A percentile compares a stretch with the other conserved stretches of the same genome.
These are phyloP conservation scores for Bombus turneri DNA, from an alignment of 1,140 invertebrate genomes.

Conservation along the genomic window DNA sequence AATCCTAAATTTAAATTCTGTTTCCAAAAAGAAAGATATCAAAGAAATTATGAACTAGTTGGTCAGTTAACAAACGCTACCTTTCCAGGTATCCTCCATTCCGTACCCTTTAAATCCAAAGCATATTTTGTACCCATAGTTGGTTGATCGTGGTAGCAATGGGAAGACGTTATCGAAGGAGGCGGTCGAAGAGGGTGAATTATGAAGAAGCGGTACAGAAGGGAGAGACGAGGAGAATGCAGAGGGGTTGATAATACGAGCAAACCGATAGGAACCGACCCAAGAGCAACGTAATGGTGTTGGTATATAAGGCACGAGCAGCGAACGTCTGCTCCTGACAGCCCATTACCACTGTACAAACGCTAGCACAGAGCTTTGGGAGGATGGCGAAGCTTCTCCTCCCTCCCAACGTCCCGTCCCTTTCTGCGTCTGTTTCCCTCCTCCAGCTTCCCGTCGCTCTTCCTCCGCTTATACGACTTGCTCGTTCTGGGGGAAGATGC, in stretches of 20 bases:
- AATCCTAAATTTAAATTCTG: too few relatives aligned
- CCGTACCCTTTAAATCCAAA: neutral
- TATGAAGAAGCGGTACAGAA: slow-evolving; percentile 13
- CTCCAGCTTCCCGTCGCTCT: neutral
- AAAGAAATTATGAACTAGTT: too few relatives aligned
- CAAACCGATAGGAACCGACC: slow-evolving; percentile 67
- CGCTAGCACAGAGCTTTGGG: slow-evolving; percentile 65
- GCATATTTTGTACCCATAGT: neutral
- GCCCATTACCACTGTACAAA: slow-evolving; percentile 82
- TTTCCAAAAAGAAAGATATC: too few relatives aligned
- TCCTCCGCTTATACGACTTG: slow-evolving; percentile 15
- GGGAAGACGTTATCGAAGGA: slow-evolving; percentile 45
- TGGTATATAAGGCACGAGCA: slow-evolving; percentile 76
- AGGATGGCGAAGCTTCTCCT: slow-evolving; percentile 62
- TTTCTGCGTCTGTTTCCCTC: slow-evolving; percentile 32
- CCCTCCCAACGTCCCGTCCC: slow-evolving; percentile 7
- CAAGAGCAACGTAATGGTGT: slow-evolving; percentile 71
- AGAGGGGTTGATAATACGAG: slow-evolving; percentile 57
- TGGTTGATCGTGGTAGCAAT: neutral
- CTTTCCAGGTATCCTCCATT: neutral
- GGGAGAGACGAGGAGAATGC: slow-evolving; percentile 33
- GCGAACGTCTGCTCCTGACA: slow-evolving; percentile 78
- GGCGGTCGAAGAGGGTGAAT: neutral
- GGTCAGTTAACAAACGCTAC: neutral
- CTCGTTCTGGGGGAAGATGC: slow-evolving; percentile 18